phyloP scores from a whole-genome alignment of 2,888 invertebrate genomes.

The Prosapia bicincta region DNA sequence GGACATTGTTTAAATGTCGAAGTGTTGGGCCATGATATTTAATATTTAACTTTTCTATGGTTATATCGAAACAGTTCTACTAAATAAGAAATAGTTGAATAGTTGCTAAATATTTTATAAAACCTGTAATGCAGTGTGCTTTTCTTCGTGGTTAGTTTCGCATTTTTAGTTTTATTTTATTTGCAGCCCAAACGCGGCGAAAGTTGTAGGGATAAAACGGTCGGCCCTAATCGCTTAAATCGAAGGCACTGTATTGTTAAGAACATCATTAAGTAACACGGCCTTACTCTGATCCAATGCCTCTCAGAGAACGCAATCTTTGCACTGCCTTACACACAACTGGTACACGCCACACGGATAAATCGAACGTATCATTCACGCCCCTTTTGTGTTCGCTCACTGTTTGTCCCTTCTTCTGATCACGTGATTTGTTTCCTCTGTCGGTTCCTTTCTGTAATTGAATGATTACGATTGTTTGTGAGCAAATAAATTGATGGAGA shows the following conservation, averaged over 20 bases:
- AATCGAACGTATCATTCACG: not conserved
- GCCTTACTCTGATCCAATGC: not conserved
- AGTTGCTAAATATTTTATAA: too few relatives aligned
- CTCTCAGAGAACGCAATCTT: not conserved
- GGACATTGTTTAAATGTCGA: too few relatives aligned
- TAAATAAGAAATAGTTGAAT: too few relatives aligned
- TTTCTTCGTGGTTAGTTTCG: too few relatives aligned
- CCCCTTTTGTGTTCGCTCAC: not conserved
- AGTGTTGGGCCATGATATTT: too few relatives aligned
- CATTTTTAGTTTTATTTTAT: too few relatives aligned
- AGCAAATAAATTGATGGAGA: not conserved
- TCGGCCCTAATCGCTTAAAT: not conserved
- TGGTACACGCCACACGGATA: not conserved
- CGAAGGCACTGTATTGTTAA: not conserved
- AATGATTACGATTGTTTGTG: not conserved
- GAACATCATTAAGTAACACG: not conserved
- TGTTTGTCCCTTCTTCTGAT: not conserved
- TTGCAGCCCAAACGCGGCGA: too few relatives aligned
- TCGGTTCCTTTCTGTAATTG: not conserved
- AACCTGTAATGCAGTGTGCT: too few relatives aligned
- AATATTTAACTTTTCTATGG: too few relatives aligned
- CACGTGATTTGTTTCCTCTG: not conserved
- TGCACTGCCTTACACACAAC: not conserved
- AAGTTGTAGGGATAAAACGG: too few relatives aligned
- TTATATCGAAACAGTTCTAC: too few relatives aligned